These are phyloP conservation scores for Catocala sponsa DNA, from an alignment of 2,888 invertebrate species.

Conservation along the genomic window DNA sequence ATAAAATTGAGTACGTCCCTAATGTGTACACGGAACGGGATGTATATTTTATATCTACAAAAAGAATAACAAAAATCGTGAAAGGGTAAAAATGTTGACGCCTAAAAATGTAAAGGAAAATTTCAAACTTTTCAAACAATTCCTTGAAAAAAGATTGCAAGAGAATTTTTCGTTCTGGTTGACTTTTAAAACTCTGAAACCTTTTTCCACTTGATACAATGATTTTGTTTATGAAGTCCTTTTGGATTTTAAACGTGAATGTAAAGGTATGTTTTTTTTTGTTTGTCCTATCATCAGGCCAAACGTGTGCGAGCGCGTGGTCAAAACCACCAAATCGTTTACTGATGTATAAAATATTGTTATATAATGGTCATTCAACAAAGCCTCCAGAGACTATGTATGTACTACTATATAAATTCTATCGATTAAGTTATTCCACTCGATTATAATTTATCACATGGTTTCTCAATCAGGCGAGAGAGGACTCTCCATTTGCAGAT, in stretches of 20 bases:
- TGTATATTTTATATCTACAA: constrained; percentile 6
- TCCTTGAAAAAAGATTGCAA: constrained; percentile 22
- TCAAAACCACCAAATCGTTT: too few relatives aligned
- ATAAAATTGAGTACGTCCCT: neutral
- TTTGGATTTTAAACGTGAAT: constrained; percentile 1
- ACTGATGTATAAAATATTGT: too few relatives aligned
- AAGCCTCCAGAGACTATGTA: too few relatives aligned
- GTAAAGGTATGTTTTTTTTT: too few relatives aligned
- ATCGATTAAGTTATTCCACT: too few relatives aligned
- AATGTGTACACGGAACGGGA: constrained; percentile 2
- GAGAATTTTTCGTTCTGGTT: constrained; percentile 18
- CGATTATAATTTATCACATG: neutral
- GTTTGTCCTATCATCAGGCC: too few relatives aligned
- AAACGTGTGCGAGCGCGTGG: too few relatives aligned
- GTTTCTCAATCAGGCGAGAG: neutral
- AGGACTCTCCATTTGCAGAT: constrained; percentile 6
- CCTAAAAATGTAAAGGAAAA: constrained; percentile 26
- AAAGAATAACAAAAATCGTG: constrained; percentile 14
- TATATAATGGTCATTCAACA: too few relatives aligned
- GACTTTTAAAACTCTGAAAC: constrained; percentile 31
- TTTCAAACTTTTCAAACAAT: constrained; percentile 39
- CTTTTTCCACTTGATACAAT: constrained; percentile 32
- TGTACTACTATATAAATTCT: too few relatives aligned
- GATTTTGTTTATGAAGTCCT: constrained; percentile 22
- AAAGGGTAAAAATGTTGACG: constrained; percentile 33